These are phyloP conservation scores for Agrypnus murinus DNA, from an alignment of 2,888 invertebrate genomes.

Conservation along the genomic window DNA sequence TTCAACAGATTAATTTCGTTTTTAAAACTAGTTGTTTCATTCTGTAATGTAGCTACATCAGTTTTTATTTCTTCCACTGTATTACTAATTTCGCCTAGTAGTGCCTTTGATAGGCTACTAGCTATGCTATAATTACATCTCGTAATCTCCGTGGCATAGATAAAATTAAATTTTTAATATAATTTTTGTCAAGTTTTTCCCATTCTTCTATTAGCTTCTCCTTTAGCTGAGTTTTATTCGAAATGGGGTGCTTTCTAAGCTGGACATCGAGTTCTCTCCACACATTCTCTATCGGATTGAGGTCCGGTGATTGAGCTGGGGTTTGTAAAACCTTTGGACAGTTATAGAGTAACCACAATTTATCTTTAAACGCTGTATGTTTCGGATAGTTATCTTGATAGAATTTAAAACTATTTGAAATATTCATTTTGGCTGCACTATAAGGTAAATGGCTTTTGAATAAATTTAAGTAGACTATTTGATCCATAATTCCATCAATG, in stretches of 20 bases:
- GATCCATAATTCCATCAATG: conserved; percentile 52
- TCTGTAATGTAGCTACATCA: too few relatives aligned
- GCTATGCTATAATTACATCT: conserved; percentile 21
- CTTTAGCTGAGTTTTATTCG: not conserved
- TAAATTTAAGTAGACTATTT: conserved; percentile 11
- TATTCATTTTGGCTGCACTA: conserved; percentile 4
- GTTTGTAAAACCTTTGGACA: not conserved
- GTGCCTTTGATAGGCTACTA: too few relatives aligned
- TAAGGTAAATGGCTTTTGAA: conserved; percentile 2
- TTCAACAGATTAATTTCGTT: too few relatives aligned
- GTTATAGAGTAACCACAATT: conserved; percentile 10
- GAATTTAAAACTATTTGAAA: not conserved
- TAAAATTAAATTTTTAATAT: not conserved
- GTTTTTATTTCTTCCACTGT: too few relatives aligned
- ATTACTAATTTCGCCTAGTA: too few relatives aligned
- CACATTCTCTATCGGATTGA: conserved; percentile 31
- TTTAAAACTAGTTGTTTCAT: too few relatives aligned
- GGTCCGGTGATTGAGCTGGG: conserved; percentile 30
- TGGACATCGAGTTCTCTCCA: conserved; percentile 19
- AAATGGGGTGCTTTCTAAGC: not conserved
- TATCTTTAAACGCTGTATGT: not conserved
- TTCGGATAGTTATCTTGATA: conserved; percentile 26
- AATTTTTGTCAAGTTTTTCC: not conserved
- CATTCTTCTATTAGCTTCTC: conserved; percentile 6
- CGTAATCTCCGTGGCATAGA: conserved; percentile 4